These are phyloP conservation scores for Cichladusa arquata DNA, from an alignment of 2,113 vertebrate species.

Conservation along the genomic window DNA sequence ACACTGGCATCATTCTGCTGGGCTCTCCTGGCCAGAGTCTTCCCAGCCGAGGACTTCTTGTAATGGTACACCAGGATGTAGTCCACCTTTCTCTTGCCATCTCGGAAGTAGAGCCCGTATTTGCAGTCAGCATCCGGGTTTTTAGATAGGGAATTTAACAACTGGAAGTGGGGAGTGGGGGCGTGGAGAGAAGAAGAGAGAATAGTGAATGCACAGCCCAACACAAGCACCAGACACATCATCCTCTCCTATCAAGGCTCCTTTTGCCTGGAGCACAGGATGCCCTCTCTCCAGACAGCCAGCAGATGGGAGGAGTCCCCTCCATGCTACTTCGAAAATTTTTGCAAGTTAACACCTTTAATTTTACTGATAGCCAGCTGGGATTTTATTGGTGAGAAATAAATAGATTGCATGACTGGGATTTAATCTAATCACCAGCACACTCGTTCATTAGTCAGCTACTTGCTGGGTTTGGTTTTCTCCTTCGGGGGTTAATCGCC, in stretches of 20 bases:
- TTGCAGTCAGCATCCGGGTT: conserved; percentile 72
- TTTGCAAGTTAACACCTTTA: conserved; percentile 47
- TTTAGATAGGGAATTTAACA: conserved; percentile 78
- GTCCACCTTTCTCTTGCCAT: conserved; percentile 87
- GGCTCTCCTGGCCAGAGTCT: conserved; percentile 47
- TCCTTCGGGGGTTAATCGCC: conserved; percentile 39
- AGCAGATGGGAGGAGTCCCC: background rate
- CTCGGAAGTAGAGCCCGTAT: conserved; percentile 85
- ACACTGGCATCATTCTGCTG: conserved; percentile 69
- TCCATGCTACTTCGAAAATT: background rate
- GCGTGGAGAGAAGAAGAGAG: background rate
- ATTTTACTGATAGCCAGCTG: background rate
- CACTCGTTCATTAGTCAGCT: background rate
- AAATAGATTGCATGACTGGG: conserved; percentile 7
- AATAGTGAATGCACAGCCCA: background rate
- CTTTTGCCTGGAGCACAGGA: background rate
- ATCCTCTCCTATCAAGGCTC: background rate
- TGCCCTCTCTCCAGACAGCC: background rate
- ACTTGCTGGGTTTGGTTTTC: background rate
- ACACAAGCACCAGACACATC: background rate
- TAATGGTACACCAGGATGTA: conserved; percentile 91
- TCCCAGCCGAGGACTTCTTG: conserved; percentile 74
- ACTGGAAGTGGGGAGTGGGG: conserved; percentile 52
- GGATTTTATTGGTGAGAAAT: background rate
- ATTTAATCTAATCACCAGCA: background rate